phyloP scores from a whole-genome alignment of 2,797 vertebrate genomes.

The Falco novaeseelandiae region DNA sequence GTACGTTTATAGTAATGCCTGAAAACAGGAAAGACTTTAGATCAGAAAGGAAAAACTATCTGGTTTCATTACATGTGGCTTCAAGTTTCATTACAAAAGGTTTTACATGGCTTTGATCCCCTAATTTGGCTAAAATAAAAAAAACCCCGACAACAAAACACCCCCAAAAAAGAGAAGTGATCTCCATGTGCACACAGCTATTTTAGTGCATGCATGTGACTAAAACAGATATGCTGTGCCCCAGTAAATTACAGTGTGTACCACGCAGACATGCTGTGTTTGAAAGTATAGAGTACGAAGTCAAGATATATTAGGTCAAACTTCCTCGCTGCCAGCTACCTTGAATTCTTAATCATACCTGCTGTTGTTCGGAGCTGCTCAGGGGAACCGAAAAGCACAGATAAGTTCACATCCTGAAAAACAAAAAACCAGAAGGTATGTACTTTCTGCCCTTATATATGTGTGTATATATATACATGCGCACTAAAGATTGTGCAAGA shows the following conservation, averaged over 20 bases:
- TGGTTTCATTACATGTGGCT: slow-evolving; percentile 63
- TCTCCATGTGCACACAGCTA: neutral
- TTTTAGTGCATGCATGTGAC: neutral
- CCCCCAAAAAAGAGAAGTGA: neutral
- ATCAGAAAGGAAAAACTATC: slow-evolving; percentile 63
- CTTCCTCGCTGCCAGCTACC: neutral
- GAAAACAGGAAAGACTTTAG: slow-evolving; percentile 66
- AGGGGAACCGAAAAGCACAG: neutral
- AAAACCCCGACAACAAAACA: neutral
- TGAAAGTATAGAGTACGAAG: slow-evolving; percentile 2
- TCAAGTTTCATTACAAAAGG: slow-evolving; percentile 59
- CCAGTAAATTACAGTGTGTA: neutral
- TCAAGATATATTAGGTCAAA: slow-evolving; percentile 18
- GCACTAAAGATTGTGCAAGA: neutral
- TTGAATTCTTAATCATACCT: slow-evolving; percentile 19
- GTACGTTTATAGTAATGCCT: slow-evolving; percentile 60
- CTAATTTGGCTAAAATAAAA: slow-evolving; percentile 36
- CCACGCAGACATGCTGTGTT: neutral
- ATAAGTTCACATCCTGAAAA: neutral
- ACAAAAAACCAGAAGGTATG: neutral
- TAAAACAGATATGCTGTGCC: neutral
- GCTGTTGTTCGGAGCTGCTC: neutral
- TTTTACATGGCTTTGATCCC: slow-evolving; percentile 61
- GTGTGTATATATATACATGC: neutral
- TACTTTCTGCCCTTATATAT: neutral